Base-by-base conservation (phyloP, 1,140 invertebrate species). In the Xylocopa sonorina region DNA sequence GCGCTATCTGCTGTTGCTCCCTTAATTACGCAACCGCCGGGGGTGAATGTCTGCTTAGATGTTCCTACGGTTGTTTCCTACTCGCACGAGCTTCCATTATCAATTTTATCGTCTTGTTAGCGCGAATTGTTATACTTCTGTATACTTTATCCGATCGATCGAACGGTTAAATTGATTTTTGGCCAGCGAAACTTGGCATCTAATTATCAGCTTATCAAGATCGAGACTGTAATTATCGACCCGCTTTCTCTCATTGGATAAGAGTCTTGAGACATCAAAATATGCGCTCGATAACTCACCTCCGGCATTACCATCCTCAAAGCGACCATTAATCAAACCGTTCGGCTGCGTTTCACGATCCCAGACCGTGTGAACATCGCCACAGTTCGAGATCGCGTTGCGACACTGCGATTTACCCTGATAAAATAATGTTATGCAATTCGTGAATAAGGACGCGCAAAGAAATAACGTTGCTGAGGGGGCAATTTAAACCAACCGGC, bases 11-110 rank as follows among this genome's bases (percentile, higher is more conserved):
- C 69, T 67, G 64, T 69, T 68, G 41, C 32, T 21, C 46, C n/a
- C 75, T 77, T 77, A 77, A 77, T 77, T 77, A 77, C 75, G 71
- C 46, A 24, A 14, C n/a, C 10, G 38, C 38, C 3, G 18, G 63
- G 64, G 38, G n/a, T 14, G 21, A 9, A 46, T n/a, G 41, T 10
- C 27, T 41, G 41, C 7, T n/a, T n/a, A n/a, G 3, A 71, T 21
- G 27, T 67, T 43, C 1, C 24, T 21, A 16, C 24, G 3, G 16
- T 46, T 58, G 68, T 38, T 57, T 57, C 32, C 41, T 73, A 38
- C 24, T n/a, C 1, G 16, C n/a, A 14, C 14, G 38, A 7, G 24
- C 55, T 32, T 57, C 6, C 24, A 57, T 57, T 14, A 18, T 18
- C 14, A 32, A 32, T 57, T 57, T 57, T 57, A 32, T 60, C n/a